phyloP scores from a whole-genome alignment of 2,888 invertebrate genomes.

The Drosophila antonietae region DNA sequence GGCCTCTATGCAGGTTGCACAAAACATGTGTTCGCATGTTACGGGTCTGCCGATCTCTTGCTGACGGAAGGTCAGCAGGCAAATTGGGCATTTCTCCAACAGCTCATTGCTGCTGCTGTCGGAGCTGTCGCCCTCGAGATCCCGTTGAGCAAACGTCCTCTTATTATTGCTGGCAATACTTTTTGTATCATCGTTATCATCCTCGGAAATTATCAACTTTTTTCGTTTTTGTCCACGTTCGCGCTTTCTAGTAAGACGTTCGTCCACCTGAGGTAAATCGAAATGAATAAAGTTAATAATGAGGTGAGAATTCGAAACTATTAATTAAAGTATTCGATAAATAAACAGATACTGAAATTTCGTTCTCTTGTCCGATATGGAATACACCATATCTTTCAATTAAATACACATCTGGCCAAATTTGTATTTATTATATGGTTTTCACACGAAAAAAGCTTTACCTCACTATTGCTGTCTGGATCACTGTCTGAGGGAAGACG shows the following conservation, averaged over 20 bases:
- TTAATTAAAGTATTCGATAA: not conserved
- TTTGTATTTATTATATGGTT: not conserved
- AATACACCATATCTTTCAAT: not conserved
- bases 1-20: constrained; percentile 94
- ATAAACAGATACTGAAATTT: not conserved
- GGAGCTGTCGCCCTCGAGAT: constrained; percentile 75
- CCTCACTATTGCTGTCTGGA: constrained; percentile 81
- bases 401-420: not conserved
- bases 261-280: constrained; percentile 57
- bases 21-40: constrained; percentile 95
- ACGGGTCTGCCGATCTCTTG: constrained; percentile 95
- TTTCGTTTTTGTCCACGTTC: constrained; percentile 47
- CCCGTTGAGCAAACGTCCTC: constrained; percentile 22
- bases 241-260: constrained; percentile 29
- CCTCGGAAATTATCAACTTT: constrained; percentile 62
- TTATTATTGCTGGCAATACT: constrained; percentile 19
- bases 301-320: not conserved
- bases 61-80: constrained; percentile 90
- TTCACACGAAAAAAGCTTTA: constrained; percentile 52
- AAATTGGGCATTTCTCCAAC: constrained; percentile 95
- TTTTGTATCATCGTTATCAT: constrained; percentile 42
- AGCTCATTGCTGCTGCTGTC: constrained; percentile 88
- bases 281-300: not conserved
- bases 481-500: constrained; percentile 34
- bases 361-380: not conserved